Percentiles rank a stretch among this genome's conserved stretches.
Evolutionary conservation across 2,797 vertebrate species (phyloP).

Genomic region (Pangasius krempfi): DNA sequence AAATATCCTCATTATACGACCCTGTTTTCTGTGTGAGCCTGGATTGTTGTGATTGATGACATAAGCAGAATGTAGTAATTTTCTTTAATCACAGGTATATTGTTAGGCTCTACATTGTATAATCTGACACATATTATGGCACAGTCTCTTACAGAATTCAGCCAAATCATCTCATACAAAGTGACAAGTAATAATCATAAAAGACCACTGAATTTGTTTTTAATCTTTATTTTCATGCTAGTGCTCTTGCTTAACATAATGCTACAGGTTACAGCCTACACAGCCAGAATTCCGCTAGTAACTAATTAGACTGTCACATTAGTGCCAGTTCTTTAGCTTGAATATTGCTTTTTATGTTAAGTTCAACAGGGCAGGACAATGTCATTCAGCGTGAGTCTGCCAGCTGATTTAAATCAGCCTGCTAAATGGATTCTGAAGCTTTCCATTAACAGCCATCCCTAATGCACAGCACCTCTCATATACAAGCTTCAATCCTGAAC

Average conservation of each 20-base stretch:
- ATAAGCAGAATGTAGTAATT: neutral
- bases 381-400: conserved; percentile 60
- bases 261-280: neutral
- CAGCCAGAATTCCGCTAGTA: neutral
- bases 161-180: neutral
- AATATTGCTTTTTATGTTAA: neutral
- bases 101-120: neutral
- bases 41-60: neutral
- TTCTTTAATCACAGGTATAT: neutral
- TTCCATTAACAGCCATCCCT: conserved; percentile 70
- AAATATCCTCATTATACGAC: neutral
- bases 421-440: conserved; percentile 58
- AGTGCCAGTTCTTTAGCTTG: neutral
- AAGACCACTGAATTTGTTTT: neutral
- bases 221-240: neutral
- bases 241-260: neutral
- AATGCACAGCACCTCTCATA: conserved; percentile 56
- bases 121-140: neutral
- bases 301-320: neutral
- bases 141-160: neutral
- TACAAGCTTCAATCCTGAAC: conserved; percentile 63
- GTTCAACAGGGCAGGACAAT: neutral
- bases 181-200: neutral
- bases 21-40: neutral
- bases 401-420: conserved; percentile 61